Evolutionary conservation across 1,140 invertebrate genomes (phyloP).

Genomic region (Bombus waltoni): DNA sequence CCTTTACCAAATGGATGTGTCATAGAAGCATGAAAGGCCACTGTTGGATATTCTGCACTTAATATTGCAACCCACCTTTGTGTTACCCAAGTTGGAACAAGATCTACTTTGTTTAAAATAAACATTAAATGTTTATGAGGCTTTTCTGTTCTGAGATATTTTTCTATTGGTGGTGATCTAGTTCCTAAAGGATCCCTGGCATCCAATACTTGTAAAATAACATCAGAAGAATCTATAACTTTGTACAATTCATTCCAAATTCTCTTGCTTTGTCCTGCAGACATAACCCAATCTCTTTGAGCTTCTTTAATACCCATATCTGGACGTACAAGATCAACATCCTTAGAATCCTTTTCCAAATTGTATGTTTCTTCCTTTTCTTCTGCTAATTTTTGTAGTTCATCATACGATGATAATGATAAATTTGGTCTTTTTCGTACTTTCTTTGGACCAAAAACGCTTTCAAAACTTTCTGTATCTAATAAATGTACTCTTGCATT

Average conservation of each 20-base stretch:
- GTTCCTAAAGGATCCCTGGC: constrained; percentile 98
- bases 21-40: constrained; percentile 99
- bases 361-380: constrained; percentile 90
- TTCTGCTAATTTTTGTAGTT: constrained; percentile 88
- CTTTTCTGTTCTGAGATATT: constrained; percentile 90
- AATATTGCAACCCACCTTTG: constrained; percentile 97
- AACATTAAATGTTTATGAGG: constrained; percentile 91
- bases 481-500: constrained; percentile 95
- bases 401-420: constrained; percentile 87
- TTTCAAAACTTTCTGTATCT: constrained; percentile 97
- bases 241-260: constrained; percentile 99
- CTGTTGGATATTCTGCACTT: constrained; percentile 97
- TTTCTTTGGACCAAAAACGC: constrained; percentile 97
- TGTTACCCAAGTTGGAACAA: constrained; percentile 98
- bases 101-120: constrained; percentile 91
- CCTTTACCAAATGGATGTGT: constrained; percentile 99
- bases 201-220: constrained; percentile 96
- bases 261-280: constrained; percentile 96
- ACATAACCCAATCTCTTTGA: constrained; percentile 93
- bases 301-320: constrained; percentile 90
- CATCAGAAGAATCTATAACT: constrained; percentile 99
- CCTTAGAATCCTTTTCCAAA: constrained; percentile 86
- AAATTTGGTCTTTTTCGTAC: constrained; percentile 95
- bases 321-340: constrained; percentile 91
- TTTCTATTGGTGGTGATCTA: constrained; percentile 94